These are phyloP conservation scores for Aurelia coerulea DNA, from an alignment of 30 jellyfish, hydroid and myxozoan genomes.

Conservation along the genomic window DNA sequence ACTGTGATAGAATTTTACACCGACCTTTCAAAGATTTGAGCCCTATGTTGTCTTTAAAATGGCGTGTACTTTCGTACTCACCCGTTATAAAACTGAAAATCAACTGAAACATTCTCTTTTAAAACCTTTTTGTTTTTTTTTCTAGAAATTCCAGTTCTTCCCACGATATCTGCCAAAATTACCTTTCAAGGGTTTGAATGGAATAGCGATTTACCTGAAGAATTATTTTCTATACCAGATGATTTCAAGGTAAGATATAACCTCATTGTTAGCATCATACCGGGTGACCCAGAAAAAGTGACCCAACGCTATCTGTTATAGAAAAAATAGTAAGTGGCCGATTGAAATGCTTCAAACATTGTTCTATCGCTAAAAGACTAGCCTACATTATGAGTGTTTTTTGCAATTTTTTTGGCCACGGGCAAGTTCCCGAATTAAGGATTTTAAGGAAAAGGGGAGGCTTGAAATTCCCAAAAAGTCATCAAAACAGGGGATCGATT, in stretches of 20 bases:
- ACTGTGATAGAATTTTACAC: no score
- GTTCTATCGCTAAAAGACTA: not conserved
- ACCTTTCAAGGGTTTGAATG: constrained; percentile 89
- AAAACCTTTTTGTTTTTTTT: not conserved
- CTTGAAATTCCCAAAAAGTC: no score
- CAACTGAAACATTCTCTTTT: not conserved
- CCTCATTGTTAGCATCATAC: not conserved
- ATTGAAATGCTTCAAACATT: not conserved
- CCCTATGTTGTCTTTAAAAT: no score
- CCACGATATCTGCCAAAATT: constrained; percentile 92
- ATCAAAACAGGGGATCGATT: no score
- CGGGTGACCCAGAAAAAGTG: not conserved
- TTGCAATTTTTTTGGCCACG: no score
- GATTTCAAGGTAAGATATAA: constrained; percentile 49
- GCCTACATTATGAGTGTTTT: no score
- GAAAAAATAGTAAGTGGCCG: not conserved
- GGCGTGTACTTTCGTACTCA: no score
- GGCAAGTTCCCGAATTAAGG: no score
- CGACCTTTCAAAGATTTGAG: no score
- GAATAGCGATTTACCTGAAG: constrained; percentile 40
- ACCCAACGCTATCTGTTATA: not conserved
- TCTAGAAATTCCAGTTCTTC: constrained; percentile 93
- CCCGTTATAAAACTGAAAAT: no score
- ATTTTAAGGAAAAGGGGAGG: no score
- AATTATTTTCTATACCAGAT: constrained; percentile 57